Conservation (phyloP, 2,113 vertebrate genomes). For the Myanophis thanlyinensis region DNA sequence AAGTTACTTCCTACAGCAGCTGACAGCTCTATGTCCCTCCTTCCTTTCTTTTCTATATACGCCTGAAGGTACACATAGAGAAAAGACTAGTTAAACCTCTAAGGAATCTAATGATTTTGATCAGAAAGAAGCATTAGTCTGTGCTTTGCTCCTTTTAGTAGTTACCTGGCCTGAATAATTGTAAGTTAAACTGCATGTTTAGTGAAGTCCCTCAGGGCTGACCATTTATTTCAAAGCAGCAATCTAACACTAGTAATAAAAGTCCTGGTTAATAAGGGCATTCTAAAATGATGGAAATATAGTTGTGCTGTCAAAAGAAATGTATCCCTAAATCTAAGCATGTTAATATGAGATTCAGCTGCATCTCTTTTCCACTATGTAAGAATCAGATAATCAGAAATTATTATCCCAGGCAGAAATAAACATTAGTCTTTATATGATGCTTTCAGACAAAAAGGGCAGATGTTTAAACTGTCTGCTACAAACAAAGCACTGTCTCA, state of each 20-base stretch:
- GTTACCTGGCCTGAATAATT: background rate
- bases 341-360: background rate
- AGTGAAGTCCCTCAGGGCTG: background rate
- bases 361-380: background rate
- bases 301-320: constrained; percentile 13
- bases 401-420: background rate
- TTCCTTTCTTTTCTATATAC: constrained; percentile 12
- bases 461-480: background rate
- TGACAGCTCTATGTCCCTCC: background rate
- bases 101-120: constrained; percentile 17
- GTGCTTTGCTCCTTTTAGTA: background rate
- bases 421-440: background rate
- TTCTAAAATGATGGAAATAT: background rate
- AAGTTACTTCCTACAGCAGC: background rate
- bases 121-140: constrained; percentile 12
- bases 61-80: constrained; percentile 10
- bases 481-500: background rate
- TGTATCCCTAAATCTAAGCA: background rate
- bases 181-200: constrained; percentile 16
- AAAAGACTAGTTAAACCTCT: rapidly evolving
- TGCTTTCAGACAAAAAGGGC: background rate
- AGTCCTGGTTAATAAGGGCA: background rate
- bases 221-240: constrained; percentile 9
- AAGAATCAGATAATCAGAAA: constrained; percentile 12
- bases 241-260: background rate